Evolutionary conservation across 2,113 vertebrate genomes (phyloP).

Genomic region (Bambusicola thoracicus): DNA sequence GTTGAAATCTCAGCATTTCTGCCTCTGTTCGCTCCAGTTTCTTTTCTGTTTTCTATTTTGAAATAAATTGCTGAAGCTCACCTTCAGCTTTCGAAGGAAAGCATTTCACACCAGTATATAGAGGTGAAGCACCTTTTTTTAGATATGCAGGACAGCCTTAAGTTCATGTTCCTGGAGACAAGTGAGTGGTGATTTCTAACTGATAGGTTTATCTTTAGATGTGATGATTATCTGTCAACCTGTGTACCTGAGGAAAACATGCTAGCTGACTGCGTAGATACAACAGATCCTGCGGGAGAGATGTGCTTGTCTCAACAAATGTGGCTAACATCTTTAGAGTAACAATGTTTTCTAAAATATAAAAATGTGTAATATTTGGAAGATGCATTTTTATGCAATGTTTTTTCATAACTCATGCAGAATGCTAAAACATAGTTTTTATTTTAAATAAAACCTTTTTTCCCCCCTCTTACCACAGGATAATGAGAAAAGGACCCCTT

Average conservation of each 20-base stretch:
- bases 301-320: conserved; percentile 2
- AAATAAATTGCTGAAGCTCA: not conserved
- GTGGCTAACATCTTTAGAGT: not conserved
- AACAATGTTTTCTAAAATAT: not conserved
- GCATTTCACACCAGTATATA: not conserved
- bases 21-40: not conserved
- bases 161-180: not conserved
- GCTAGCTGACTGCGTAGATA: not conserved
- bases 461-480: conserved; percentile 82
- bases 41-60: not conserved
- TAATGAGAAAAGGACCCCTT: conserved; percentile 97
- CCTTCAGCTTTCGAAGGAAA: not conserved
- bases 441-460: conserved; percentile 72
- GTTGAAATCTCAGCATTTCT: not conserved
- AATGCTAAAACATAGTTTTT: conserved; percentile 46
- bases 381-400: conserved; percentile 34
- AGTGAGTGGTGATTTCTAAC: not conserved
- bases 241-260: not conserved
- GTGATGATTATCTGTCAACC: not conserved
- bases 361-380: conserved; percentile 42
- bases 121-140: not conserved
- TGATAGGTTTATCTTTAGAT: not conserved
- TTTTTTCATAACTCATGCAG: conserved; percentile 51
- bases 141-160: not conserved
- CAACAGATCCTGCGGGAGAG: not conserved